A percentile compares a stretch with the other conserved stretches of the same genome.
phyloP scores from a whole-genome alignment of 2,888 invertebrate species.

The Pomacea canaliculata region DNA sequence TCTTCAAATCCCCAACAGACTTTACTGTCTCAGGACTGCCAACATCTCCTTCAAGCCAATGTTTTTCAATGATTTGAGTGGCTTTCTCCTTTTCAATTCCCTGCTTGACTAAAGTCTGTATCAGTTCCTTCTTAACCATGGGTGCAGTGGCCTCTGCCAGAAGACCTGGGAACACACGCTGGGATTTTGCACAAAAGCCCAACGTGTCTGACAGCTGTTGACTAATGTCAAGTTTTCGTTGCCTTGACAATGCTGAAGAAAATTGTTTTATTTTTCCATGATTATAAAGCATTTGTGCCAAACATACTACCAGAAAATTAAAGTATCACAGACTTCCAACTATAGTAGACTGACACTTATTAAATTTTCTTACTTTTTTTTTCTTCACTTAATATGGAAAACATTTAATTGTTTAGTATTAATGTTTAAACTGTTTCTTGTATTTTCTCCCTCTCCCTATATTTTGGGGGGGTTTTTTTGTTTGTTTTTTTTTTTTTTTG shows the following conservation, averaged over 20 bases:
- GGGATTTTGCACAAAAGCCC: conserved; percentile 65
- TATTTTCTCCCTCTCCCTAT: too few relatives aligned
- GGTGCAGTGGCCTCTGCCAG: conserved; percentile 69
- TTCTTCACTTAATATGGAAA: too few relatives aligned
- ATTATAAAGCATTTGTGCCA: too few relatives aligned
- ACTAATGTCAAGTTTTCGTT: conserved; percentile 63
- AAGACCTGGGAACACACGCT: conserved; percentile 67
- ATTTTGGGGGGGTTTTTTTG: too few relatives aligned
- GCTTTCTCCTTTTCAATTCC: conserved; percentile 36
- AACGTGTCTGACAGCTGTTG: conserved; percentile 66
- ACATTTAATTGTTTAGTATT: too few relatives aligned
- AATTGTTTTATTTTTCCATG: neutral
- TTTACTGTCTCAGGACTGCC: conserved; percentile 59
- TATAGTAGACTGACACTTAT: too few relatives aligned
- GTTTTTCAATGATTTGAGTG: conserved; percentile 51
- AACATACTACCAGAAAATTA: too few relatives aligned
- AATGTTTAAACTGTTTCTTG: too few relatives aligned
- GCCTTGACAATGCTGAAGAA: conserved; percentile 60
- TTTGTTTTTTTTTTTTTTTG: neutral
- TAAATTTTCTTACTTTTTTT: too few relatives aligned
- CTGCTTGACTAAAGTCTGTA: conserved; percentile 31
- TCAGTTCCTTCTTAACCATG: conserved; percentile 49
- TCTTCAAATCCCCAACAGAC: conserved; percentile 66
- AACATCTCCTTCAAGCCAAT: conserved; percentile 63
- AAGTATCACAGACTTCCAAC: too few relatives aligned